These are phyloP conservation scores for Deilephila elpenor DNA, from an alignment of 2,888 invertebrate species.

Conservation along the genomic window DNA sequence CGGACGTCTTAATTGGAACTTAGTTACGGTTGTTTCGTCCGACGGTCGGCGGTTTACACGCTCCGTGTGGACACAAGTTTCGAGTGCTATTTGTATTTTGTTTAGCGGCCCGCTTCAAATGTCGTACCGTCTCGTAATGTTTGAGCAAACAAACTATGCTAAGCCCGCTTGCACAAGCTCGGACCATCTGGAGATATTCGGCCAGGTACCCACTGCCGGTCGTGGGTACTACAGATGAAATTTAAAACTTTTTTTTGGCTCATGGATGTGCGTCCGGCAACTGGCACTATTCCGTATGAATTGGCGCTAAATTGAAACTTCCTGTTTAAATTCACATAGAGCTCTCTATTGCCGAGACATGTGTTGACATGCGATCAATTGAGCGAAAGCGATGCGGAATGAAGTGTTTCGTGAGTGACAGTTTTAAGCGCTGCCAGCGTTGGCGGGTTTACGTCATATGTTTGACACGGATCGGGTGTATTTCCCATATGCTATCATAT, in stretches of 20 bases:
- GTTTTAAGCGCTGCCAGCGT: constrained; percentile 54
- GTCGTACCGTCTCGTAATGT: constrained; percentile 83
- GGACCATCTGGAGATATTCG: constrained; percentile 81
- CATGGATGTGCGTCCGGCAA: constrained; percentile 69
- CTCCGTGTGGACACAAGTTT: constrained; percentile 70
- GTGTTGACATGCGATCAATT: constrained; percentile 79
- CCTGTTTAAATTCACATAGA: constrained; percentile 79
- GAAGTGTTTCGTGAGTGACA: constrained; percentile 68
- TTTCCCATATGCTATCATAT: constrained; percentile 63
- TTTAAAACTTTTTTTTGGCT: constrained; percentile 66
- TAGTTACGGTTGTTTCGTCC: constrained; percentile 74
- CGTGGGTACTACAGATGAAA: constrained; percentile 62
- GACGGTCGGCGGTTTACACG: constrained; percentile 71
- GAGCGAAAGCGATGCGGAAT: constrained; percentile 76
- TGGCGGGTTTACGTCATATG: constrained; percentile 67
- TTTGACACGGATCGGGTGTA: constrained; percentile 45
- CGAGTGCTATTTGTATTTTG: constrained; percentile 80
- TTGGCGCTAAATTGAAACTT: constrained; percentile 81
- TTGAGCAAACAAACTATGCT: constrained; percentile 77
- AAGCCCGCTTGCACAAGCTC: constrained; percentile 77
- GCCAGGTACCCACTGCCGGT: constrained; percentile 62
- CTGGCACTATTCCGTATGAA: constrained; percentile 75
- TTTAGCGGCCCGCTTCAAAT: constrained; percentile 83
- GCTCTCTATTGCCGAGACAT: constrained; percentile 70
- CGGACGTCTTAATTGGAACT: constrained; percentile 78